phyloP scores from a whole-genome alignment of 2,113 vertebrate species.

The Toxotes jaculatrix region DNA sequence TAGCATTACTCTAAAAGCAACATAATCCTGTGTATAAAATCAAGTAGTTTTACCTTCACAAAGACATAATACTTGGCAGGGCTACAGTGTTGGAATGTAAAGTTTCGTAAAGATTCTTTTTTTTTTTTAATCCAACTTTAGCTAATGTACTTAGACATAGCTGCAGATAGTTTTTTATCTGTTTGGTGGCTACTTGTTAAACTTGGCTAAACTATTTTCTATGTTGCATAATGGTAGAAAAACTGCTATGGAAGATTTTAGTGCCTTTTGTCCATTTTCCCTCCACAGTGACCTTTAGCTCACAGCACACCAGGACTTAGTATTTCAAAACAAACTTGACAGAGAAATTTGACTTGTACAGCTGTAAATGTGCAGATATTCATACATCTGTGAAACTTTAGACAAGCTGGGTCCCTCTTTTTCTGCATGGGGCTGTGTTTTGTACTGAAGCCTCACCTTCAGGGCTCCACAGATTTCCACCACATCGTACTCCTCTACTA shows the following conservation, averaged over 20 bases:
- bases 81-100: not conserved
- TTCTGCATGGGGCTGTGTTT: not conserved
- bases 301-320: not conserved
- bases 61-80: not conserved
- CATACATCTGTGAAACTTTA: too few relatives aligned
- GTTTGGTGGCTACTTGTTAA: not conserved
- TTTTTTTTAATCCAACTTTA: not conserved
- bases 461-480: conserved; percentile 98
- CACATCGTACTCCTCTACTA: conserved; percentile 93
- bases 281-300: not conserved
- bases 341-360: not conserved
- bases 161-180: not conserved
- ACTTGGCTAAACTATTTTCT: not conserved
- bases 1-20: not conserved
- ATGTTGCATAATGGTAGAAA: not conserved
- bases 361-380: not conserved
- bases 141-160: not conserved
- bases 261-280: not conserved
- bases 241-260: not conserved
- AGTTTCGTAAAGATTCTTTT: not conserved
- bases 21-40: not conserved
- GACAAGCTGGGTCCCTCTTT: too few relatives aligned
- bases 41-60: not conserved
- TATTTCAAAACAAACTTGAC: not conserved
- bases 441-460: conserved; percentile 86